Evolutionary conservation across 2,888 invertebrate genomes (phyloP).

Genomic region (Acronicta alni): DNA sequence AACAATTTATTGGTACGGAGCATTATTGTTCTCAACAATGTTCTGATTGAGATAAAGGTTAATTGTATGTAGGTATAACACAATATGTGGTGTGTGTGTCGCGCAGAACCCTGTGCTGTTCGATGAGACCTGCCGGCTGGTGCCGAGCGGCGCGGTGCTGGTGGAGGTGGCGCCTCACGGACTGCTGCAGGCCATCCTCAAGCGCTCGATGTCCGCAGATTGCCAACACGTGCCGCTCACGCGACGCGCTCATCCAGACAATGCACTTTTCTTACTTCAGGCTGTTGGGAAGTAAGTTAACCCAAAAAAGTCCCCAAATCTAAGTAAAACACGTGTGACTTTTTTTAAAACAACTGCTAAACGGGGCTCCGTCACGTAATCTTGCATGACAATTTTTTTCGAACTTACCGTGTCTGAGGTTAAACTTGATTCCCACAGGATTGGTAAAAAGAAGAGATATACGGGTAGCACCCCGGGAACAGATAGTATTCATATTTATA

Average conservation of each 20-base stretch:
- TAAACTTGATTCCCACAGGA: too few species aligned
- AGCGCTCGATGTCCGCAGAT: slow-evolving; percentile 90
- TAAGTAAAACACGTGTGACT: too few species aligned
- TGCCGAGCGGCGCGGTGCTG: slow-evolving; percentile 93
- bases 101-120: slow-evolving; percentile 87
- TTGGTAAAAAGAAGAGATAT: too few species aligned
- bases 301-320: too few species aligned
- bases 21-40: too few species aligned
- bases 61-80: not conserved
- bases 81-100: not conserved
- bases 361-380: too few species aligned
- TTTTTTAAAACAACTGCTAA: too few species aligned
- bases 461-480: too few species aligned
- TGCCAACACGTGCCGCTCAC: slow-evolving; percentile 92
- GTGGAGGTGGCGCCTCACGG: slow-evolving; percentile 96
- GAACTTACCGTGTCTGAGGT: too few species aligned
- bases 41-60: not conserved
- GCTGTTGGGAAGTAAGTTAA: slow-evolving; percentile 81
- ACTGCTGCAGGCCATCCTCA: too few species aligned
- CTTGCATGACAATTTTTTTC: too few species aligned
- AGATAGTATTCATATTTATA: too few species aligned
- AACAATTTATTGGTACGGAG: slow-evolving; percentile 92
- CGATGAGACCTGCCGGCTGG: slow-evolving; percentile 92
- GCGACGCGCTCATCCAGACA: slow-evolving; percentile 90
- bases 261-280: slow-evolving; percentile 85